Evolutionary conservation across 2,797 vertebrate genomes (phyloP).

Genomic region (Coregonus ussuriensis): DNA sequence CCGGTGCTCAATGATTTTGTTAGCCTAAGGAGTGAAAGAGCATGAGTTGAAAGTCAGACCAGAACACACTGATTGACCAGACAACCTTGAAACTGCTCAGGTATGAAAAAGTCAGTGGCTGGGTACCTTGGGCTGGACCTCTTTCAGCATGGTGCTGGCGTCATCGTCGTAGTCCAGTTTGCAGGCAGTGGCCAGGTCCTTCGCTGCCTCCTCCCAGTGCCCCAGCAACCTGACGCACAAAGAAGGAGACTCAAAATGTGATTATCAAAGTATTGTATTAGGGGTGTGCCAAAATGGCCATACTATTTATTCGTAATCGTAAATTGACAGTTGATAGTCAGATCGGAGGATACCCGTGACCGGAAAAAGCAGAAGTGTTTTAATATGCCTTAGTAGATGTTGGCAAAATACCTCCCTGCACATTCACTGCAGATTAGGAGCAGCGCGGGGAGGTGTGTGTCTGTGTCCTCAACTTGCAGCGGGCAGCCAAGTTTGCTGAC

Average conservation of each 20-base stretch:
- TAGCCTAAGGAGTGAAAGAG: constrained; percentile 60
- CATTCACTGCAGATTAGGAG: no score
- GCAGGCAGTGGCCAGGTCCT: constrained; percentile 92
- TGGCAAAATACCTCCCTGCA: no score
- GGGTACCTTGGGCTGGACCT: constrained; percentile 93
- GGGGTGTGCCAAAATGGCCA: not conserved
- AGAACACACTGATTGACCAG: not conserved
- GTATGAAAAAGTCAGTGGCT: not conserved
- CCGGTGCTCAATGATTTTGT: constrained; percentile 76
- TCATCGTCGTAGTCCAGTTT: constrained; percentile 98
- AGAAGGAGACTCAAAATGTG: not conserved
- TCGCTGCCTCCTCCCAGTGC: constrained; percentile 94
- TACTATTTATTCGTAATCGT: no score
- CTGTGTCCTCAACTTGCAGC: no score
- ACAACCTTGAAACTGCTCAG: not conserved
- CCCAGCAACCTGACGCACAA: constrained; percentile 84
- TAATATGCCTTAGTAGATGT: no score
- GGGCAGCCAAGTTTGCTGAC: no score
- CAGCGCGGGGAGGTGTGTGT: no score
- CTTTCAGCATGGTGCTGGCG: constrained; percentile 90
- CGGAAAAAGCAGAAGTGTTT: no score
- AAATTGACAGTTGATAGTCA: no score
- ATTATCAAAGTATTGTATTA: not conserved
- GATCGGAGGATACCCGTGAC: no score
- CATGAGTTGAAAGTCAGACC: not conserved